These are phyloP conservation scores for Lamproptera curius DNA, from an alignment of 2,888 invertebrate species.

Conservation along the genomic window DNA sequence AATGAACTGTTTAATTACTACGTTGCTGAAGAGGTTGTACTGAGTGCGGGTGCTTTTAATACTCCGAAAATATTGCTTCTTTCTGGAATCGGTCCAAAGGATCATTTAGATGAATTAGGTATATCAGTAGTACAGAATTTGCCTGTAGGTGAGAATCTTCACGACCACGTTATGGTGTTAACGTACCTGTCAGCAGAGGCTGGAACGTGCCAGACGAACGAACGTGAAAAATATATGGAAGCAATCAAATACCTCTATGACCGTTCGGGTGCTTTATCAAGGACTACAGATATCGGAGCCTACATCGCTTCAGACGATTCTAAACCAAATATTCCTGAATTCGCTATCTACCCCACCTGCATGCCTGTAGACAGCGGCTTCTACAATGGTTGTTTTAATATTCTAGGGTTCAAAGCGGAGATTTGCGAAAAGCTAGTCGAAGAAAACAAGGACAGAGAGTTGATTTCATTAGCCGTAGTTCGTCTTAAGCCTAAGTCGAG, in stretches of 20 bases:
- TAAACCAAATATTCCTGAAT: constrained; percentile 45
- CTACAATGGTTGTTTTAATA: constrained; percentile 35
- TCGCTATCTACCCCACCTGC: constrained; percentile 56
- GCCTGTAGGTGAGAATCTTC: constrained; percentile 58
- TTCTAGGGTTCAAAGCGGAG: constrained; percentile 40
- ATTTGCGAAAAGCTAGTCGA: constrained; percentile 42
- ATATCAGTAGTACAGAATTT: constrained; percentile 44
- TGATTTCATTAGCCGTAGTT: constrained; percentile 50
- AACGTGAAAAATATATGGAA: constrained; percentile 35
- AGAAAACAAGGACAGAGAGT: constrained; percentile 40
- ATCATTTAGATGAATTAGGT: constrained; percentile 38
- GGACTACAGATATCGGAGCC: constrained; percentile 47
- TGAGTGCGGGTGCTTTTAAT: constrained; percentile 60
- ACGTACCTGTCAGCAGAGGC: constrained; percentile 45
- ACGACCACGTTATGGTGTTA: constrained; percentile 57
- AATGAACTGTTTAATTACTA: constrained; percentile 36
- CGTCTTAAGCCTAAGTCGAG: constrained; percentile 56
- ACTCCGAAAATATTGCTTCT: constrained; percentile 55
- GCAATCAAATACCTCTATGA: constrained; percentile 52
- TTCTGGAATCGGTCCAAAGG: constrained; percentile 56
- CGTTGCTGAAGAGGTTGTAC: constrained; percentile 48
- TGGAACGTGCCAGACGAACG: constrained; percentile 43
- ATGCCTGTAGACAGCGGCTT: constrained; percentile 33
- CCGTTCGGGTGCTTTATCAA: constrained; percentile 41
- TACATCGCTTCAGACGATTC: constrained; percentile 39